Evolutionary conservation across 2,113 vertebrate species (phyloP), one percentile per base, ranked within the genome.

Genomic region (Paracanthobrama guichenoti): DNA sequence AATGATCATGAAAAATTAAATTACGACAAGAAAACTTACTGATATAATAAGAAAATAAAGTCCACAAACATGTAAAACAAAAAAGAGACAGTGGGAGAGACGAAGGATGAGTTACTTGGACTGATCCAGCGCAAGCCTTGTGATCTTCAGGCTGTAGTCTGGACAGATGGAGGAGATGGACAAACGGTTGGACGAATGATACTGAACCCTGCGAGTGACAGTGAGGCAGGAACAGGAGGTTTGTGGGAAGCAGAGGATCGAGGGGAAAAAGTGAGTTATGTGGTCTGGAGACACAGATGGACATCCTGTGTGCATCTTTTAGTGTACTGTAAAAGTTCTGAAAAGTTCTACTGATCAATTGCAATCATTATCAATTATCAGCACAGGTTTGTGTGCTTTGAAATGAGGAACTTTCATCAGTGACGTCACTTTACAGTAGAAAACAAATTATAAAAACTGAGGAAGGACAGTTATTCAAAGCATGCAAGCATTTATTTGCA

Each of bases 121-220:
- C 91, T 94, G 94, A 87, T 95, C 94, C 90, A 93, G 82, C 2
- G 93, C 91, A 1, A 94, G 93, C 86, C 90, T 93, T 2, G 93
- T 93, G 88, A 94, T 93, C 93, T 94, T 95, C 91, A 93, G 90
- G 89, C 92, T 95, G 93, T 93, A 94, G 92, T 95, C 94, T 18
- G 94, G 93, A 93, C 93, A 94, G 88, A 94, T 90, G 82, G 93
- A 94, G 85, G 92, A 93, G 91, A 94, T 90, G 90, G 94, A 95
- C 91, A 94, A 91, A 88, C 94, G 93, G 75, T 95, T 93, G 74
- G 91, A 94, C 88, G 94, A 94, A 80, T 89, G 93, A 76, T 92
- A 93, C 91, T 93, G 93, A 55, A 93, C 83, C 91, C 94, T 95
- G 93, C 50, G 82, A 86, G 81, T 71, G 85, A 81, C 86, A 78